phyloP scores from a whole-genome alignment of 2,797 vertebrate species.

The Mus caroli region DNA sequence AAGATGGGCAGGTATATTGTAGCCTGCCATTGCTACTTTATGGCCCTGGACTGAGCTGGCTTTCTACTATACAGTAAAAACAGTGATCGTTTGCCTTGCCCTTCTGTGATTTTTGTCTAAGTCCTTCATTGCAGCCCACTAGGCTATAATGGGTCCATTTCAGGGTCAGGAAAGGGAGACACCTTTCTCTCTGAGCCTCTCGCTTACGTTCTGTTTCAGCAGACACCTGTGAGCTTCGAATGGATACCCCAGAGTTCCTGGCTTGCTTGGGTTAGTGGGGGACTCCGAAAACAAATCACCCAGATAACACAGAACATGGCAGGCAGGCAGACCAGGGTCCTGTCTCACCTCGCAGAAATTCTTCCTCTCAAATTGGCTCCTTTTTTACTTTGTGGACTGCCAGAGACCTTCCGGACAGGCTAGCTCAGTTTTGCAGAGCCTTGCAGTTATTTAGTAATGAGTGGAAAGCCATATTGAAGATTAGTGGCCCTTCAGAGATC shows the following conservation, averaged over 20 bases:
- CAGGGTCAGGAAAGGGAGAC: not conserved
- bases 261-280: rapidly evolving
- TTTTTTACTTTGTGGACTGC: not conserved
- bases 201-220: not conserved
- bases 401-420: rapidly evolving
- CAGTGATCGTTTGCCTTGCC: not conserved
- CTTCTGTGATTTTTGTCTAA: not conserved
- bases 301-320: not conserved
- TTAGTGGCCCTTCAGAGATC: not conserved
- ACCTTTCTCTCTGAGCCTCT: not conserved
- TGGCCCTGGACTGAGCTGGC: rapidly evolving
- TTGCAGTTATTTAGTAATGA: not conserved
- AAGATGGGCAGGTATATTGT: rapidly evolving
- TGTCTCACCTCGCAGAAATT: rapidly evolving
- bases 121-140: not conserved
- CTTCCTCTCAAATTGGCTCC: not conserved
- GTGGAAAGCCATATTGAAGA: not conserved
- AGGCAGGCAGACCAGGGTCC: not conserved
- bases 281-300: constrained; percentile 6
- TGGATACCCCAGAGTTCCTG: not conserved
- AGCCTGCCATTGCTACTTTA: too few relatives aligned
- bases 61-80: not conserved
- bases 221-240: not conserved
- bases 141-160: not conserved
- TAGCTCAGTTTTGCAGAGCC: not conserved